phyloP scores from a whole-genome alignment of 2,113 vertebrate species.

The Bettongia penicillata region DNA sequence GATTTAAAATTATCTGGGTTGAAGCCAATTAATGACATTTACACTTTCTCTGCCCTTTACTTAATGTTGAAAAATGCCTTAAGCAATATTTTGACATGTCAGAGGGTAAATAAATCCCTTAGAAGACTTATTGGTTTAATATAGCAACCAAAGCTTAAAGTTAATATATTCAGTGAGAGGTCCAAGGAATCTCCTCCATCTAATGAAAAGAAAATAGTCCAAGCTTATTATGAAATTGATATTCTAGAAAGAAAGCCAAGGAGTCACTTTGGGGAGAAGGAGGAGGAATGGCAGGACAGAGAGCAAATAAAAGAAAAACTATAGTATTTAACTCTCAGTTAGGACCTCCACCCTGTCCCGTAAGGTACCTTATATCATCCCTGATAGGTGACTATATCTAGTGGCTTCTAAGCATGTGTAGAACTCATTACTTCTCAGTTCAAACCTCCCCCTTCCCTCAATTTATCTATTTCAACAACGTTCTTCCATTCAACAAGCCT shows the following conservation, averaged over 20 bases:
- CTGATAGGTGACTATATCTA: not conserved
- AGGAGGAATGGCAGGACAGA: not conserved
- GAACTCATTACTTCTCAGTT: not conserved
- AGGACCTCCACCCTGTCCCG: not conserved
- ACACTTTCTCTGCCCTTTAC: not conserved
- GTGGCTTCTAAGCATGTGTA: not conserved
- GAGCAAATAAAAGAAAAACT: not conserved
- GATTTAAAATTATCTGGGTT: rapidly evolving
- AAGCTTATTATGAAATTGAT: not conserved
- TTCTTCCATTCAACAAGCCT: not conserved
- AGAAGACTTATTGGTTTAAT: not conserved
- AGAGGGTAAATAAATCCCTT: not conserved
- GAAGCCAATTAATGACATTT: not conserved
- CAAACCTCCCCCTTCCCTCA: not conserved
- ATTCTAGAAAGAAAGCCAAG: not conserved
- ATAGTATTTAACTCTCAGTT: not conserved
- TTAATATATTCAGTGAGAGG: not conserved
- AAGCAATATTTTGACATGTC: not conserved
- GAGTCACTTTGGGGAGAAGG: not conserved
- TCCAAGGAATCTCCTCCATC: not conserved
- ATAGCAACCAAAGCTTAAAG: not conserved
- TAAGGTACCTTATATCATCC: not conserved
- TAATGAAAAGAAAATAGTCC: not conserved
- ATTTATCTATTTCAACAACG: not conserved
- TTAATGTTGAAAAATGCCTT: conserved; percentile 7